Evolutionary conservation across 2,113 vertebrate genomes (phyloP), one percentile per base, ranked within the genome.

Genomic region (Eulemur macaco): DNA sequence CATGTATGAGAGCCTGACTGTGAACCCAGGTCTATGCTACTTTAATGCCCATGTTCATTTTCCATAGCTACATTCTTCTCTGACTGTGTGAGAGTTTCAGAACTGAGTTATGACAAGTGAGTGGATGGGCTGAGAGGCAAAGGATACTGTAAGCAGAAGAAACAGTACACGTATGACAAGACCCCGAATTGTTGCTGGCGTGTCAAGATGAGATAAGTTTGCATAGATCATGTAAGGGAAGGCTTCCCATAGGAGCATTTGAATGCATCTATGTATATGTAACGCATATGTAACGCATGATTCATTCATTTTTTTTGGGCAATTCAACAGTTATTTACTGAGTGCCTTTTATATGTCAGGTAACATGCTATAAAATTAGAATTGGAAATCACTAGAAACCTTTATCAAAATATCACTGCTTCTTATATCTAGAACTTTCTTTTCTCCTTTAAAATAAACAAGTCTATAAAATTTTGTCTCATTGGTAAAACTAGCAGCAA

Each of bases 391-490:
- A 68, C 20, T 81, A 37, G 58, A 89, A 68, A 89, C 34, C 17
- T 93, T 77, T 88, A 23, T 84, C 64, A 91, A 91, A 90, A 80
- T 81, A 68, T 54, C 37, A 68, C 31, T 91, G 63, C n/a, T 78
- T 47, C 31, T 84, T 66, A 58, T 64, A 58, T 69, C 18, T 73
- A 91, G 90, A 91, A 88, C n/a, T 52, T 66, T 34, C 31, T 88
- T 37, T 39, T 86, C 29, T 60, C 11, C 52, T 76, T 82, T 52
- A 77, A 90, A 94, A 92, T 31, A 76, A 92, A 52, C 8, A 69
- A 58, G 37, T 73, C n/a, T 64, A 66, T 8, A 90, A 11, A 89
- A 82, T 83, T 50, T 91, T 25, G 1, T 77, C 42, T 95, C 29
- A 42, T 29, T 91, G 71, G 39, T n/a, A 88, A 81, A 93, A 66